Evolutionary conservation across 2,888 invertebrate species (phyloP).

Genomic region (Idaea straminata): DNA sequence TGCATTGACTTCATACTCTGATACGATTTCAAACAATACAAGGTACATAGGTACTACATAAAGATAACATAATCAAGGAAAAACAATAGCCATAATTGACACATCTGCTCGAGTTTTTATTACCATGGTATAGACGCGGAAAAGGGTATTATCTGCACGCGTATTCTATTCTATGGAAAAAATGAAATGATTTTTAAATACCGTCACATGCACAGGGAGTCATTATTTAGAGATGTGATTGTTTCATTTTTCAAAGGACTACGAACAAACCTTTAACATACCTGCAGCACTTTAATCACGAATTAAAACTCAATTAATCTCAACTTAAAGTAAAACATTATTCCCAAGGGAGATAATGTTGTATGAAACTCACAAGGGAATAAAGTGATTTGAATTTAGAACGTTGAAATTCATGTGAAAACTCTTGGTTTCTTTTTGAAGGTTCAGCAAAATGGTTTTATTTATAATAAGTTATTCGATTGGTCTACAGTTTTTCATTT

Average conservation of each 20-base stretch:
- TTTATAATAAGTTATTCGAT: no score
- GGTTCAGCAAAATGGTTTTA: no score
- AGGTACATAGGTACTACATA: not conserved
- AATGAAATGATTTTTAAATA: not conserved
- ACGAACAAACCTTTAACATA: not conserved
- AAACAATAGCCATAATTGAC: constrained; percentile 47
- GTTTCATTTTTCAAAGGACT: not conserved
- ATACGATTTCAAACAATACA: constrained; percentile 40
- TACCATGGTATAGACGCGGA: constrained; percentile 49
- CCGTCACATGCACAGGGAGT: not conserved
- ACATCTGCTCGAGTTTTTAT: constrained; percentile 45
- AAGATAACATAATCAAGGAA: constrained; percentile 41
- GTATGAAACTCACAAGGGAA: no score
- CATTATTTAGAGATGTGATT: not conserved
- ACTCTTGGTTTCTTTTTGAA: no score
- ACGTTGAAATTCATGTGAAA: no score
- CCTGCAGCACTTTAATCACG: no score
- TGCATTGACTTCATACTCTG: constrained; percentile 32
- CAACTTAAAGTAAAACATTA: no score
- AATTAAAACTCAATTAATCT: no score
- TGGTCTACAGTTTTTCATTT: no score
- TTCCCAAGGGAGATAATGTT: no score
- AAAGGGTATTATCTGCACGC: constrained; percentile 66
- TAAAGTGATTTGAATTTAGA: no score
- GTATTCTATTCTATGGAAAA: constrained; percentile 40